Percentiles rank a stretch among this genome's conserved stretches.
phyloP scores from a whole-genome alignment of 2,113 vertebrate species.

The Spea multiplicata region DNA sequence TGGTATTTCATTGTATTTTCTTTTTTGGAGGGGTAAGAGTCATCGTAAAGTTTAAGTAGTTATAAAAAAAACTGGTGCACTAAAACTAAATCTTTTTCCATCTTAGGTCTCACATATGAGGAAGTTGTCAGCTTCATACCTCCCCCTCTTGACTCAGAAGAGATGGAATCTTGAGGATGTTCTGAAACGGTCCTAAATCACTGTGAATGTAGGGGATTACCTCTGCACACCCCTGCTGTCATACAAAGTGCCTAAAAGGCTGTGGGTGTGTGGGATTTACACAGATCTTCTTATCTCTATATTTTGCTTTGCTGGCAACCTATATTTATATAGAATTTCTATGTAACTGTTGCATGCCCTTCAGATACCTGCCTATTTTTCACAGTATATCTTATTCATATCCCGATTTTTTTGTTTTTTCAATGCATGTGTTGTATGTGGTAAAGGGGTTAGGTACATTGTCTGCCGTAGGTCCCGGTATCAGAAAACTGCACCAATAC shows the following conservation, averaged over 20 bases:
- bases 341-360: slow-evolving; percentile 23
- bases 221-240: background rate
- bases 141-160: slow-evolving; percentile 83
- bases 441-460: no score
- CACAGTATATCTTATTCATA: no score
- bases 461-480: no score
- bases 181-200: slow-evolving; percentile 6
- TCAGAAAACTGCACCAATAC: no score
- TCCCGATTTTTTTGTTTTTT: no score
- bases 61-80: background rate
- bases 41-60: no score
- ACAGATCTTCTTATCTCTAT: slow-evolving; percentile 13
- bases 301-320: slow-evolving; percentile 24
- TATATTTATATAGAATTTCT: slow-evolving; percentile 24
- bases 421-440: no score
- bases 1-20: no score
- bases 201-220: slow-evolving; percentile 28
- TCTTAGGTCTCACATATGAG: slow-evolving; percentile 87
- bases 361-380: background rate
- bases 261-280: slow-evolving; percentile 18
- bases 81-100: slow-evolving; percentile 17
- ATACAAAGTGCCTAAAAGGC: slow-evolving; percentile 37
- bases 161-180: slow-evolving; percentile 90
- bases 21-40: no score
- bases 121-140: slow-evolving; percentile 91